phyloP scores from a whole-genome alignment of 1,140 invertebrate genomes.

The Brachystomella parvula region DNA sequence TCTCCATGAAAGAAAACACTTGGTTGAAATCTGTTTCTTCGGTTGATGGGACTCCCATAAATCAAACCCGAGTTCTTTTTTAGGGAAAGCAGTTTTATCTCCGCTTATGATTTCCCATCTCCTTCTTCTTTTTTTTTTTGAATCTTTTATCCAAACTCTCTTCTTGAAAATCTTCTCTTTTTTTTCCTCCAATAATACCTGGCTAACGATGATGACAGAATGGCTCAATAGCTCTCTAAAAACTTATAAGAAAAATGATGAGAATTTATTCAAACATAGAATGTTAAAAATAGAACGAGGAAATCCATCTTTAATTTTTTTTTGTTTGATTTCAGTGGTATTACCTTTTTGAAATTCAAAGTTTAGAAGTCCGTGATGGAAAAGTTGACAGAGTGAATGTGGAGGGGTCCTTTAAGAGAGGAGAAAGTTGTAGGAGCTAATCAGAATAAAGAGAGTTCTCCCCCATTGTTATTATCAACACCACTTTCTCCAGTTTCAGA shows the following conservation, averaged over 20 bases:
- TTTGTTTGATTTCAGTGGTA: background rate
- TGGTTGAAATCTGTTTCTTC: slow-evolving; percentile 7
- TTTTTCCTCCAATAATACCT: background rate
- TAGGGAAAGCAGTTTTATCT: background rate
- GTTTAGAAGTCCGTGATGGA: background rate
- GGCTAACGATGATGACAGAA: background rate
- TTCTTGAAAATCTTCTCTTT: background rate
- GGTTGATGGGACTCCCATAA: slow-evolving; percentile 5
- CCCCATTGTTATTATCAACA: no score
- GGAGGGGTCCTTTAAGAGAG: no score
- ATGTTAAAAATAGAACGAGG: background rate
- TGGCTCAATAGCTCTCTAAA: background rate
- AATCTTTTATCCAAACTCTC: background rate
- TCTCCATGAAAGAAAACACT: slow-evolving; percentile 10
- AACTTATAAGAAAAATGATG: background rate
- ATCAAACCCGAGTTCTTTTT: background rate
- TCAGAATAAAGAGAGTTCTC: no score
- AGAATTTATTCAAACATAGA: background rate
- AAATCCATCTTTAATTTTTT: background rate
- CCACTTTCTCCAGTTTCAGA: no score
- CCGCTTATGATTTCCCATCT: background rate
- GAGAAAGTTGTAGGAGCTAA: no score
- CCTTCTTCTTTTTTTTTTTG: background rate
- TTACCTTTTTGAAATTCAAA: no score
- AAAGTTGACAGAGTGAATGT: no score